Percentiles rank a stretch among this genome's conserved stretches.
phyloP scores from a whole-genome alignment of 1,140 invertebrate species.

The Heterodera schachtii region DNA sequence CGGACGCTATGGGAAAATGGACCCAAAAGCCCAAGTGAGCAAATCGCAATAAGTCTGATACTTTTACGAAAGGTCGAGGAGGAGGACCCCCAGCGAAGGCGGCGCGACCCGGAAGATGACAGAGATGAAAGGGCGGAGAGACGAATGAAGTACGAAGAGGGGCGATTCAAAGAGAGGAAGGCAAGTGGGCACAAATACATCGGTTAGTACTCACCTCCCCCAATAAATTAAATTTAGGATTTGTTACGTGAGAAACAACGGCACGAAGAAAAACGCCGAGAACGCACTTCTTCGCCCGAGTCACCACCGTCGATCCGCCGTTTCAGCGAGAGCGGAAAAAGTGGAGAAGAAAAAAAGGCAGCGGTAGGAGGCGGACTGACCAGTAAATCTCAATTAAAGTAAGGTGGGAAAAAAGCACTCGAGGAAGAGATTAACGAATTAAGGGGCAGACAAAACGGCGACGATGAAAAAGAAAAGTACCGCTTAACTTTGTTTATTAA shows the following conservation, averaged over 20 bases:
- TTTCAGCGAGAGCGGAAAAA: not conserved
- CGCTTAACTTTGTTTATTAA: not conserved
- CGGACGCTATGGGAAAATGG: conserved; percentile 56
- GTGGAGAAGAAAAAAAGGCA: not conserved
- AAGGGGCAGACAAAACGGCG: conserved; percentile 15
- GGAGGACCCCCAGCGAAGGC: conserved; percentile 6
- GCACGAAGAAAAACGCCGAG: conserved; percentile 4
- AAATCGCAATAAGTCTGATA: not conserved
- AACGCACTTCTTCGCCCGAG: conserved; percentile 5
- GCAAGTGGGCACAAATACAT: not conserved
- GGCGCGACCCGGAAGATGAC: conserved; percentile 25
- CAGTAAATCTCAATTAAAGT: not conserved
- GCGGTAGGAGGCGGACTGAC: not conserved
- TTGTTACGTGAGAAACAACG: conserved; percentile 18
- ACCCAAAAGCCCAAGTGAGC: conserved; percentile 28
- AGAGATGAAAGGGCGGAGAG: conserved; percentile 20
- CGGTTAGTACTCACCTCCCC: not conserved
- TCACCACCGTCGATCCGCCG: conserved; percentile 1
- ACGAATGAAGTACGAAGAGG: conserved; percentile 17
- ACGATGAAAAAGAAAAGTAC: conserved; percentile 21
- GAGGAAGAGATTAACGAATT: not conserved
- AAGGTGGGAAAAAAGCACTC: not conserved
- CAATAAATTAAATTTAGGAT: not conserved
- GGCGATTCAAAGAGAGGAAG: conserved; percentile 24
- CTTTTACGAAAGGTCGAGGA: not conserved